Evolutionary conservation across 1,140 invertebrate species (phyloP).

Genomic region (Papilio aristodemus): DNA sequence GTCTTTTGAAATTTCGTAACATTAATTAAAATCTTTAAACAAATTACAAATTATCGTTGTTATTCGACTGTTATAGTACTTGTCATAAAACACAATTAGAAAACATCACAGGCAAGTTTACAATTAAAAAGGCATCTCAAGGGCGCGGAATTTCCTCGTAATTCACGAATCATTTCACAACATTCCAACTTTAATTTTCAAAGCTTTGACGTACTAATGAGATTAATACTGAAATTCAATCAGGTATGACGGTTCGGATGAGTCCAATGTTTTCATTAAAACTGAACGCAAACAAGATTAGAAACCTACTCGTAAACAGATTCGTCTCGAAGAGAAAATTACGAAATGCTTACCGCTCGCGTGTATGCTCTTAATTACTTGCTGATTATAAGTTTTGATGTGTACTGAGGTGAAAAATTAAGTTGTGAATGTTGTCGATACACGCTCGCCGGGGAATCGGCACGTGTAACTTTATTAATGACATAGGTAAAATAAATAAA

Average conservation of each 20-base stretch:
- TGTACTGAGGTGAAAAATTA: slow-evolving; percentile 63
- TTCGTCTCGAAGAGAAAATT: neutral
- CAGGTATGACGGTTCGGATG: slow-evolving; percentile 17
- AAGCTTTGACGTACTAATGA: slow-evolving; percentile 33
- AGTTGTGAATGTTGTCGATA: slow-evolving; percentile 40
- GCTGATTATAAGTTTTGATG: slow-evolving; percentile 64
- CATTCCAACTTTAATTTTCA: slow-evolving; percentile 28
- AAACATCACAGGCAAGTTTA: slow-evolving; percentile 35
- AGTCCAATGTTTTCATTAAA: slow-evolving; percentile 3
- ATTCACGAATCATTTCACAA: slow-evolving; percentile 20
- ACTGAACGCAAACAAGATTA: slow-evolving; percentile 23
- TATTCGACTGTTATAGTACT: neutral
- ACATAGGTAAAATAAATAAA: slow-evolving; percentile 1
- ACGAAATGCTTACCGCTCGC: neutral
- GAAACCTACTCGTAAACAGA: slow-evolving; percentile 24
- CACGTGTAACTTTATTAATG: slow-evolving; percentile 28
- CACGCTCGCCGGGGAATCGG: neutral
- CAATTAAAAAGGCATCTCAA: slow-evolving; percentile 28
- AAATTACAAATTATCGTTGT: neutral
- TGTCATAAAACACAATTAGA: slow-evolving; percentile 23
- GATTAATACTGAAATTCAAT: slow-evolving; percentile 22
- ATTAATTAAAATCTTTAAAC: slow-evolving; percentile 7
- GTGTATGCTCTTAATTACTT: slow-evolving; percentile 51
- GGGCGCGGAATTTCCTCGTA: neutral
- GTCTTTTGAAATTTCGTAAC: slow-evolving; percentile 1